Conservation (phyloP, 2,113 vertebrate genomes). For the Lipophrys pholis region DNA sequence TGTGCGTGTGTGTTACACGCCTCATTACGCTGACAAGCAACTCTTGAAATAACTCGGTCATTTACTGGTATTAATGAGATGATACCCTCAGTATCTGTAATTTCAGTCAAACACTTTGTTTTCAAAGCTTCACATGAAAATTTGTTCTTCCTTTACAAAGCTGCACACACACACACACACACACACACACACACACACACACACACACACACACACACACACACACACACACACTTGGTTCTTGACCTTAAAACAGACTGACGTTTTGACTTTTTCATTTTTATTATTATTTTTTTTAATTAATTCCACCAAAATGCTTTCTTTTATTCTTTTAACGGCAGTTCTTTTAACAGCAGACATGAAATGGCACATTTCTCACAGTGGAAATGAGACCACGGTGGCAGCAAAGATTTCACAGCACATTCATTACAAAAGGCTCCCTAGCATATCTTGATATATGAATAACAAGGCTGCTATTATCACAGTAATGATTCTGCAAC, state of each 20-base stretch:
- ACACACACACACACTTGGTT: neutral
- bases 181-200: too few species aligned
- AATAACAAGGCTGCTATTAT: constrained; percentile 60
- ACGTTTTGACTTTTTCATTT: neutral
- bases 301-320: neutral
- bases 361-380: constrained; percentile 43
- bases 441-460: constrained; percentile 61
- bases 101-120: too few species aligned
- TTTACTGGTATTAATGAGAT: constrained; percentile 48
- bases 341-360: constrained; percentile 35
- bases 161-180: neutral
- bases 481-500: constrained; percentile 53
- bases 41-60: constrained; percentile 60
- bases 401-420: constrained; percentile 36
- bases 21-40: constrained; percentile 65
- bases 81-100: constrained; percentile 32
- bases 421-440: constrained; percentile 46
- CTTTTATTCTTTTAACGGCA: too few species aligned
- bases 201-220: too few species aligned
- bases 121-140: too few species aligned
- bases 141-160: too few species aligned
- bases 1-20: constrained; percentile 33
- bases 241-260: constrained; percentile 21
- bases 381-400: constrained; percentile 24
- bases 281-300: constrained; percentile 10